phyloP scores from a whole-genome alignment of 1,140 invertebrate species.

The Pomacea maculata region DNA sequence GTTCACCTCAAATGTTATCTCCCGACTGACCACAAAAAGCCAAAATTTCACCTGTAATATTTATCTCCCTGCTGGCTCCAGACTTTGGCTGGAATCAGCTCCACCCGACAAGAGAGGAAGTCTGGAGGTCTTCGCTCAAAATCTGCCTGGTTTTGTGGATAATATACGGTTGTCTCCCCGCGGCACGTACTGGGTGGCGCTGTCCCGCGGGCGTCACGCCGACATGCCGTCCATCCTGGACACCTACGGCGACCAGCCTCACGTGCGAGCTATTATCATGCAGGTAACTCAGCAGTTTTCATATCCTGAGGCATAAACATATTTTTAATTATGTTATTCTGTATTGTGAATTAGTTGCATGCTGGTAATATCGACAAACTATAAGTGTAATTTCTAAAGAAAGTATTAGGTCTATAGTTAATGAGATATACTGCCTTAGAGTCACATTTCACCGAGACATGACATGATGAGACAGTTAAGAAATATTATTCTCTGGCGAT shows the following conservation, averaged over 20 bases:
- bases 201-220: constrained; percentile 66
- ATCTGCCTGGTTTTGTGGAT: constrained; percentile 68
- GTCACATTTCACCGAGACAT: too few species aligned
- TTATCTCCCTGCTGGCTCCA: not conserved
- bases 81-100: constrained; percentile 3
- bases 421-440: too few species aligned
- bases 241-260: constrained; percentile 57
- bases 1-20: not conserved
- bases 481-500: too few species aligned
- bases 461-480: too few species aligned
- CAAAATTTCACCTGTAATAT: not conserved
- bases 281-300: constrained; percentile 43
- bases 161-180: constrained; percentile 77
- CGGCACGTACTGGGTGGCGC: constrained; percentile 75
- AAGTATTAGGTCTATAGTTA: too few species aligned
- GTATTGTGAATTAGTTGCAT: too few species aligned
- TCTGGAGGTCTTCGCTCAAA: constrained; percentile 45
- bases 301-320: not conserved
- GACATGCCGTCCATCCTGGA: constrained; percentile 57
- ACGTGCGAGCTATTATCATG: constrained; percentile 52
- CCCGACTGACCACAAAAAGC: not conserved
- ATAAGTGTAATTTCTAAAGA: too few species aligned
- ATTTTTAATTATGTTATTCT: too few species aligned
- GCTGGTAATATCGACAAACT: too few species aligned
- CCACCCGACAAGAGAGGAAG: constrained; percentile 64